phyloP scores from a whole-genome alignment of 2,888 invertebrate genomes.

The Hyalella azteca region DNA sequence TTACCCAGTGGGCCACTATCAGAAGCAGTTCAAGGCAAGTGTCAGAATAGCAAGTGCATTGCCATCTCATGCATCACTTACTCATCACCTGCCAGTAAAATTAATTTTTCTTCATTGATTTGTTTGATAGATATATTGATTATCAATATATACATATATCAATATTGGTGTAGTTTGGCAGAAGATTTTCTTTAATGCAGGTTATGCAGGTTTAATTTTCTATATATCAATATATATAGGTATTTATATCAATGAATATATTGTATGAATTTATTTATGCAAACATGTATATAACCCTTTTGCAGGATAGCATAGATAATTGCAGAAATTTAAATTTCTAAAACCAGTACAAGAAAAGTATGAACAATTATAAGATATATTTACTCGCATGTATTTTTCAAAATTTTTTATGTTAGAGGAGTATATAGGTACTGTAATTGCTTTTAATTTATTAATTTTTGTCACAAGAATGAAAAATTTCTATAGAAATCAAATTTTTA shows the following conservation, averaged over 20 bases:
- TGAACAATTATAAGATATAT: neutral
- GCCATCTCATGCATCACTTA: neutral
- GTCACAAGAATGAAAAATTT: too few species aligned
- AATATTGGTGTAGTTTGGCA: too few species aligned
- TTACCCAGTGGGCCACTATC: neutral
- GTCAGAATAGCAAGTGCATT: neutral
- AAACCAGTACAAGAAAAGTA: too few species aligned
- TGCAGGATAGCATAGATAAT: too few species aligned
- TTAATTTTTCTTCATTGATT: neutral
- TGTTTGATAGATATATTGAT: neutral
- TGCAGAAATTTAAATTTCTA: too few species aligned
- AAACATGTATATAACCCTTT: neutral
- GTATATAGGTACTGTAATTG: neutral
- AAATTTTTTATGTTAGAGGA: neutral
- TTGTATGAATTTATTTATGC: neutral
- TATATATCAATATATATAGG: too few species aligned
- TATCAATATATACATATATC: too few species aligned
- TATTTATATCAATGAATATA: neutral
- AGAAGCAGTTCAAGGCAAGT: neutral
- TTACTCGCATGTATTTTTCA: neutral
- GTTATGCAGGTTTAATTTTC: too few species aligned
- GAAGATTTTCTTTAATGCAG: too few species aligned
- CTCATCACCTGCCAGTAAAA: neutral
- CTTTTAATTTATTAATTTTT: neutral
- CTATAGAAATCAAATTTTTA: too few species aligned